Evolutionary conservation across 2,888 invertebrate species (phyloP), one percentile per base, ranked within the genome.

Genomic region (Eustalomyia histrio): DNA sequence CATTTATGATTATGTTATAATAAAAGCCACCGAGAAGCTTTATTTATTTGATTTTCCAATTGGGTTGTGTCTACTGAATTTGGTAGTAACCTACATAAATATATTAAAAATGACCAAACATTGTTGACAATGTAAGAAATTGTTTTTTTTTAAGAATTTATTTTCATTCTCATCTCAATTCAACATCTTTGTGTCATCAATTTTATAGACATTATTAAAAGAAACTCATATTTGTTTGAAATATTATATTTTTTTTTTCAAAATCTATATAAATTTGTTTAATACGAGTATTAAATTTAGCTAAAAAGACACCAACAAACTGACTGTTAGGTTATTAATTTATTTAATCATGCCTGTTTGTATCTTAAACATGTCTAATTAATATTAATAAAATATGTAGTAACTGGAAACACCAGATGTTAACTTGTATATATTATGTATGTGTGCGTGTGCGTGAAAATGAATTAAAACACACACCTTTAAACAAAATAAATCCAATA

Each of bases 321-420:
- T n/a, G n/a, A 47, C n/a, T 39, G 39, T n/a, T 47, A 14, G 8
- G 43, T 14, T 43, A 43, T 24, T 14, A 43, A 43, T 43, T 14
- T 10, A 39, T 14, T 39, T 39, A 39, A 39, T 12, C 8, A 39
- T 3, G 8, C 10, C 1, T 39, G 10, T 64, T 50, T 53, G 33
- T 65, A n/a, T 39, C 43, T n/a, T 24, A n/a, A 16, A n/a, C 57
- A n/a, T 64, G 47, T 47, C 43, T 64, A 73, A 73, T 73, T 73
- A 57, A 73, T 57, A 57, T 55, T 47, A 33, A 63, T 61, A 72
- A 39, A 21, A 60, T 63, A 55, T 72, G 29, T 63, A 47, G 39
- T 29, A 6, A 6, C 29, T 43, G 24, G 24, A 50, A 73, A 33
- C 64, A 35, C 73, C 73, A 74, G 50, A 64, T 74, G 73, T 47